A percentile compares a stretch with the other conserved stretches of the same genome.
These are phyloP conservation scores for Pomatorhinus ruficollis DNA, from an alignment of 2,113 vertebrate species.

Conservation along the genomic window DNA sequence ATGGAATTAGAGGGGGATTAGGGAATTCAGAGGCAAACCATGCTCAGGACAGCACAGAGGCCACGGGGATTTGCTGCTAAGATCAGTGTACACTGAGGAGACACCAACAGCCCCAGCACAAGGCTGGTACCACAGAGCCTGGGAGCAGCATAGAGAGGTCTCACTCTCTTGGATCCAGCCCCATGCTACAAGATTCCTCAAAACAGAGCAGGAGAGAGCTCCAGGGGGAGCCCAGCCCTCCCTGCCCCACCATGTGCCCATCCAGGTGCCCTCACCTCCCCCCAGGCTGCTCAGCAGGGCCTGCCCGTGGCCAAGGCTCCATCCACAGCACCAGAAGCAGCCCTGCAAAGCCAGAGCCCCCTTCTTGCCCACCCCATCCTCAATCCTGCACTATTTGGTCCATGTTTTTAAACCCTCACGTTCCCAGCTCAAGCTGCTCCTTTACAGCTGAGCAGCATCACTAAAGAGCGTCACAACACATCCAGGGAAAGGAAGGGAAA, in stretches of 20 bases:
- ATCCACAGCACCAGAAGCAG: not conserved
- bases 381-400: not conserved
- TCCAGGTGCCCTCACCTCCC: not conserved
- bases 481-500: not conserved
- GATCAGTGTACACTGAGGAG: not conserved
- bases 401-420: rapidly evolving
- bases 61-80: not conserved
- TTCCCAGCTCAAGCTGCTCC: not conserved
- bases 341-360: not conserved
- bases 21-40: not conserved
- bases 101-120: not conserved
- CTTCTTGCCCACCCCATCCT: not conserved
- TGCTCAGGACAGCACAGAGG: not conserved
- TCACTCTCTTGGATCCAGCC: not conserved
- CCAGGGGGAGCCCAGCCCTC: not conserved
- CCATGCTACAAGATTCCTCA: rapidly evolving
- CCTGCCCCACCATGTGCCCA: not conserved
- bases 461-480: not conserved
- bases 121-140: not conserved
- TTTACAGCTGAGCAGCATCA: not conserved
- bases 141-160: not conserved
- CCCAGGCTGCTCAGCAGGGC: not conserved
- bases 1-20: not conserved
- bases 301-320: not conserved
- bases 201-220: not conserved